A percentile compares a stretch with the other conserved stretches of the same genome.
Conservation (phyloP, 2,888 invertebrate species). For the Troilus luridus region DNA sequence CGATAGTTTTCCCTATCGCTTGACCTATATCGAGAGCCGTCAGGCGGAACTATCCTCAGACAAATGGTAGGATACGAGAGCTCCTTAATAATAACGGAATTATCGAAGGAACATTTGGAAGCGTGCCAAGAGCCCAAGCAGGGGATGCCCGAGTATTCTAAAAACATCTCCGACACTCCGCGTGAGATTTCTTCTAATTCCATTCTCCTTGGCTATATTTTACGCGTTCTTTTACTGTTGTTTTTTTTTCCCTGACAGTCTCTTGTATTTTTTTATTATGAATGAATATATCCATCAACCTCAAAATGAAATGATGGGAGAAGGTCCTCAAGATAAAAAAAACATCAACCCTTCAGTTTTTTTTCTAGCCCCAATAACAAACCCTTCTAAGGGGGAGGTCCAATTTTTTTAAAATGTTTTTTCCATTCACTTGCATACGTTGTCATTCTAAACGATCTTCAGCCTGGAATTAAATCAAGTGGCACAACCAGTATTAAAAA, state of each 20-base stretch:
- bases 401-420: not conserved
- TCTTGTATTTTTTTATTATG: not conserved
- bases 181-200: slow-evolving; percentile 39
- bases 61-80: not conserved
- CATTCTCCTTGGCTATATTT: slow-evolving; percentile 44
- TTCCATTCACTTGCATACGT: not conserved
- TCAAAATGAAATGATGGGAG: slow-evolving; percentile 41
- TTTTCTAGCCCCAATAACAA: not conserved
- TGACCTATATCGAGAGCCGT: not conserved
- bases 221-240: not conserved
- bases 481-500: not conserved
- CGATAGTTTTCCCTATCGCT: not conserved
- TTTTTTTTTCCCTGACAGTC: not conserved
- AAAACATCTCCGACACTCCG: slow-evolving; percentile 21
- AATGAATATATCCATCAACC: slow-evolving; percentile 28
- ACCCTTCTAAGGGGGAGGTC: not conserved
- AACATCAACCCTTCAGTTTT: not conserved
- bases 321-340: slow-evolving; percentile 7
- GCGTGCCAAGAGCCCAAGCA: slow-evolving; percentile 5
- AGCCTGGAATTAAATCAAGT: not conserved
- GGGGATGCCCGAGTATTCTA: not conserved
- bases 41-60: not conserved
- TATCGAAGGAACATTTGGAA: slow-evolving; percentile 23
- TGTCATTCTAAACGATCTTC: not conserved
- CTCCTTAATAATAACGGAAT: slow-evolving; percentile 19